Evolutionary conservation across 2,113 vertebrate species (phyloP).

Genomic region (Peromyscus polionotus): DNA sequence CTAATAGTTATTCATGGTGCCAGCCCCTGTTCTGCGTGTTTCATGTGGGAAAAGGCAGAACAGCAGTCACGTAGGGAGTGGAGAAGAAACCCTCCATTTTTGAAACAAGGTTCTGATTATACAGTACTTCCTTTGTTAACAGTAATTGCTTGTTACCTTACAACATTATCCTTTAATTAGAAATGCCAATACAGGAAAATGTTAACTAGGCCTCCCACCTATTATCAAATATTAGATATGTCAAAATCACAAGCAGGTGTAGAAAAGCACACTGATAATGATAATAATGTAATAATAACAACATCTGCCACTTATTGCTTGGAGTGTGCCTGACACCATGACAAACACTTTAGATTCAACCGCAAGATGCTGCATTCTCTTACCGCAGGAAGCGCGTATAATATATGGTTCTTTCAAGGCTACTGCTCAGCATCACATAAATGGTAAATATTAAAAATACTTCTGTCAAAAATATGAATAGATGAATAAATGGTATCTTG

Average conservation of each 20-base stretch:
- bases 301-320: slow-evolving; percentile 69
- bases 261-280: slow-evolving; percentile 73
- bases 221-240: slow-evolving; percentile 78
- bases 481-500: slow-evolving; percentile 47
- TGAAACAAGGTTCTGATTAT: slow-evolving; percentile 78
- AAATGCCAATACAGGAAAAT: slow-evolving; percentile 77
- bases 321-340: slow-evolving; percentile 55
- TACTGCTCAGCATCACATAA: slow-evolving; percentile 1
- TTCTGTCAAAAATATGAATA: slow-evolving; percentile 56
- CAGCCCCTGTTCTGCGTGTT: slow-evolving; percentile 59
- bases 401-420: not conserved
- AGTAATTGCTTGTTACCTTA: slow-evolving; percentile 79
- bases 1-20: slow-evolving; percentile 62
- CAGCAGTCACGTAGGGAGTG: slow-evolving; percentile 72
- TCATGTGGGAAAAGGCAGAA: slow-evolving; percentile 75
- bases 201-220: slow-evolving; percentile 69
- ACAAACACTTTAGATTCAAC: slow-evolving; percentile 63
- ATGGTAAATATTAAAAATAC: slow-evolving; percentile 68
- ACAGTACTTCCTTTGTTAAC: slow-evolving; percentile 78
- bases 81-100: slow-evolving; percentile 72
- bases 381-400: not conserved
- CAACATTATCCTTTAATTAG: slow-evolving; percentile 79
- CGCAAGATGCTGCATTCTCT: slow-evolving; percentile 41
- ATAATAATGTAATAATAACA: slow-evolving; percentile 71
- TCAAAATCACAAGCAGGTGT: slow-evolving; percentile 75